Evolutionary conservation across 2,113 vertebrate species (phyloP).

Genomic region (Saiga tatarica): DNA sequence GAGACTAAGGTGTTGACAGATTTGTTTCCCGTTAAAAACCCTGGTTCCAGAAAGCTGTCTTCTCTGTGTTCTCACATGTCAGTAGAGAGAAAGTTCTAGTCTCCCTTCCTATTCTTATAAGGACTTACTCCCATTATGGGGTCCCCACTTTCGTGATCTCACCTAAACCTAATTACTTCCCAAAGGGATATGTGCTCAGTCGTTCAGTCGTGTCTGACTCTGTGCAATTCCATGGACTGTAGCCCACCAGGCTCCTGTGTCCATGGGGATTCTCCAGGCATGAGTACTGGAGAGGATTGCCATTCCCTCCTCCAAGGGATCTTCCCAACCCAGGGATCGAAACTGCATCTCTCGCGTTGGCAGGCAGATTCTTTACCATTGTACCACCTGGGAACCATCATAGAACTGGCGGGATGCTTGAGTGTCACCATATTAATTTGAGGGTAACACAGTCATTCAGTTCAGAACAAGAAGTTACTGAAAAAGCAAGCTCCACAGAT

Average conservation of each 20-base stretch:
- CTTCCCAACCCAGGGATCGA: not conserved
- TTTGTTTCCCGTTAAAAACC: not conserved
- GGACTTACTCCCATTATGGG: not conserved
- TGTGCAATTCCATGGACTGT: not conserved
- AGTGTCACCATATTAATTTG: not conserved
- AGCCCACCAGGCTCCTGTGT: not conserved
- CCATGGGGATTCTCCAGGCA: not conserved
- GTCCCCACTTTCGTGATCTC: not conserved
- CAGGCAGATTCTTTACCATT: not conserved
- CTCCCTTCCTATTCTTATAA: not conserved
- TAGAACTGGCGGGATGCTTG: not conserved
- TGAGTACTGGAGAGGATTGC: not conserved
- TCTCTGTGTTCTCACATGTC: not conserved
- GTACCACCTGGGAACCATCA: not conserved
- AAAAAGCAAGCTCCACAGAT: not conserved
- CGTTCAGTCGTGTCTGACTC: fast-evolving
- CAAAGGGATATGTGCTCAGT: not conserved
- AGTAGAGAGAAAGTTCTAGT: not conserved
- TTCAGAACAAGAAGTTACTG: not conserved
- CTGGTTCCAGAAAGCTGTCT: not conserved
- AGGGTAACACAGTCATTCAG: not conserved
- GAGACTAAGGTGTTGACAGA: not conserved
- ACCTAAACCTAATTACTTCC: not conserved
- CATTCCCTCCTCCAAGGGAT: not conserved
- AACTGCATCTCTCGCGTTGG: not conserved